These are phyloP conservation scores for Tamandua tetradactyla DNA, from an alignment of 2,797 vertebrate genomes.

Conservation along the genomic window DNA sequence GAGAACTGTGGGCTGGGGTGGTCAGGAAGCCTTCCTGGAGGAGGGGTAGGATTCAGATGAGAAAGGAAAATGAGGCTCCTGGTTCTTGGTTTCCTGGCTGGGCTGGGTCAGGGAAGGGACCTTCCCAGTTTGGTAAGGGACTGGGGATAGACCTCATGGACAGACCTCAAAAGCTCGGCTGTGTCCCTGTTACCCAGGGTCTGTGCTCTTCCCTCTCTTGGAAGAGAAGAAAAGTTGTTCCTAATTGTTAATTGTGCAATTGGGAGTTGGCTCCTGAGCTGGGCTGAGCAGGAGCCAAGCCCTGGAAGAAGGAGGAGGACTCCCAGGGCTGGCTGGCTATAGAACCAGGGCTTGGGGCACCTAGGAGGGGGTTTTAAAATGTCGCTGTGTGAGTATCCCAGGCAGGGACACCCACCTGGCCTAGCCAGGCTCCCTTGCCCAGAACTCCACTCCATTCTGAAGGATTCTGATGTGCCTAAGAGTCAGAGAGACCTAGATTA, in stretches of 20 bases:
- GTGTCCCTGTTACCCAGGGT: not conserved
- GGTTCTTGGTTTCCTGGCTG: not conserved
- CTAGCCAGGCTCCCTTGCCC: not conserved
- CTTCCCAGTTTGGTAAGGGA: not conserved
- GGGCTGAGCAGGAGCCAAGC: conserved; percentile 49
- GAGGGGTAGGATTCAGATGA: not conserved
- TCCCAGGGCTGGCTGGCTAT: not conserved
- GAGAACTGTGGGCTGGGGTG: not conserved
- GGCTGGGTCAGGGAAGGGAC: not conserved
- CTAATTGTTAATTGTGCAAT: conserved; percentile 63
- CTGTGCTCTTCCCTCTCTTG: not conserved
- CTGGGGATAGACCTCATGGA: not conserved
- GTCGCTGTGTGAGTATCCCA: not conserved
- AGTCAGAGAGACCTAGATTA: not conserved
- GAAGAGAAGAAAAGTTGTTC: conserved; percentile 57
- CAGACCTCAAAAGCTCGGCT: not conserved
- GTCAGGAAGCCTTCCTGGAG: not conserved
- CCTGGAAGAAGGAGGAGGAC: not conserved
- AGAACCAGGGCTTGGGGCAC: not conserved
- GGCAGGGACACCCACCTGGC: not conserved
- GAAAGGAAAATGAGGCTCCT: not conserved
- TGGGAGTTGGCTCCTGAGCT: conserved; percentile 45
- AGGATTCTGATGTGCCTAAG: not conserved
- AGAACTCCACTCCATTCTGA: not conserved
- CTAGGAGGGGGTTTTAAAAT: conserved; percentile 33